Evolutionary conservation across 2,888 invertebrate genomes (phyloP), one percentile per base, ranked within the genome.

Genomic region (Hypomecis punctinalis): DNA sequence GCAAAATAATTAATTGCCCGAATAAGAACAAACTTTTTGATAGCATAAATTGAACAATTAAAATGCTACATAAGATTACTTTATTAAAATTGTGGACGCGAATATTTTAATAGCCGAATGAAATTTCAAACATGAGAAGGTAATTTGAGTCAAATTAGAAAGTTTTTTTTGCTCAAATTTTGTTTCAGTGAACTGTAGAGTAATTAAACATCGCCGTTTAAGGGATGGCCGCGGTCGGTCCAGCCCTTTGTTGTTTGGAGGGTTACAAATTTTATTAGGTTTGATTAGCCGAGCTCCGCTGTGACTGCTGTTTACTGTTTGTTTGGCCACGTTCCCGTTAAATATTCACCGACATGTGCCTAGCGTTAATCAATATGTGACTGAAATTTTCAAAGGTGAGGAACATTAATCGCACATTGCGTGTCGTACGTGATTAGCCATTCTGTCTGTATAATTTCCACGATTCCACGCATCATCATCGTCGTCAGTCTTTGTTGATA

Each of bases 181-280:
- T 54, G 51, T 46, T n/a, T 36, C 37, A 56, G 64, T 49, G 23
- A 49, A 61, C 58, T 61, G 51, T 9, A 59, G 57, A 47, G 51
- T 65, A 66, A 66, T 66, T 66, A 66, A 66, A 64, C 47, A 63
- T 61, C 43, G 53, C 48, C 52, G 58, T 37, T 61, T 47, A 63
- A 68, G 53, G 61, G 60, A 63, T 45, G 58, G 51, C 61, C 51
- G 51, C 56, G 57, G 61, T 42, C 67, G 45, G 55, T 47, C 37
- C 62, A 36, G 39, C 39, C 45, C 55, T 61, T 63, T 61, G 48
- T 46, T 59, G 54, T 54, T 61, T 43, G 23, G 62, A 56, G 54
- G 51, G 62, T 55, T 45, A 51, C 62, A 42, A 61, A 62, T 63
- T 66, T 70, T 57, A 67, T 67, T 68, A 61, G 59, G 51, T 66